Evolutionary conservation across 2,888 invertebrate species (phyloP).

Genomic region (Tridacna crocea): DNA sequence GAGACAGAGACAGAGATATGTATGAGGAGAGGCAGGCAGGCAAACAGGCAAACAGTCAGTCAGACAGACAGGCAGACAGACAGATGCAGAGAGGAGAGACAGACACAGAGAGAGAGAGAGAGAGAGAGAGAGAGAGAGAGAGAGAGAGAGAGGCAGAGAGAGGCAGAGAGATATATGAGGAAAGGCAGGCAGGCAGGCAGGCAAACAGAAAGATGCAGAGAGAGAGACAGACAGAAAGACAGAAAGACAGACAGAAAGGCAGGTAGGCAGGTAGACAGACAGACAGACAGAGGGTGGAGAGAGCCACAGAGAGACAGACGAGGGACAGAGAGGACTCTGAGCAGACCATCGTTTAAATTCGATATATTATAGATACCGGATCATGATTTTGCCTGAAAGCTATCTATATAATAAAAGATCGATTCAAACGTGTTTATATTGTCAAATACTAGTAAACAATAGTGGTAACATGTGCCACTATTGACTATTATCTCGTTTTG

Average conservation of each 20-base stretch:
- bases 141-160: neutral
- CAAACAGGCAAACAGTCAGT: neutral
- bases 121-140: neutral
- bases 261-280: neutral
- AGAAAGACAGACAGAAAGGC: neutral
- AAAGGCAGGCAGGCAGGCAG: neutral
- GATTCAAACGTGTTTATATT: too few species aligned
- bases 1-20: neutral
- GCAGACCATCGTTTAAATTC: too few species aligned
- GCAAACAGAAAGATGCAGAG: neutral
- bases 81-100: neutral
- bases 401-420: too few species aligned
- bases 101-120: neutral
- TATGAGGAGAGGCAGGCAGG: neutral
- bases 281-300: neutral
- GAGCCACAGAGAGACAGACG: neutral
- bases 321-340: neutral
- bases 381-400: too few species aligned
- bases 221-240: neutral
- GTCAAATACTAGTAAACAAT: too few species aligned
- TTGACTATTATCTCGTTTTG: too few species aligned
- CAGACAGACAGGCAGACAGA: neutral
- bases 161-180: neutral
- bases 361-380: too few species aligned
- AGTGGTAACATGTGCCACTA: too few species aligned